Evolutionary conservation across 2,113 vertebrate genomes (phyloP), one percentile per base, ranked within the genome.

Genomic region (Rhinolophus sinicus): DNA sequence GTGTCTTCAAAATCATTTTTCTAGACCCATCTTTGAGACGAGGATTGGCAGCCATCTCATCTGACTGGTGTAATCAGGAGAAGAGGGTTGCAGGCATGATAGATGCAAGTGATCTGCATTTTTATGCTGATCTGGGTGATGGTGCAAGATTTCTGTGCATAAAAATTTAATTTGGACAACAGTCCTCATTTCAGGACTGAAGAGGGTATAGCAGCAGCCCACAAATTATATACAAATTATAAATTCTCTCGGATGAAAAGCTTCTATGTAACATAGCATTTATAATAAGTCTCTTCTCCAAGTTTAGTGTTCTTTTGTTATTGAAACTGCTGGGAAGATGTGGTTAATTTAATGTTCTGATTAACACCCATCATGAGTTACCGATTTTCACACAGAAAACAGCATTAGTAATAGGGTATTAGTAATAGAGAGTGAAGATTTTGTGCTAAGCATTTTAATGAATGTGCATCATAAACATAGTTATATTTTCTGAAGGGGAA

Each of bases 251-350:
- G 0, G 9, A 54, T 11, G 35, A 38, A 90, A 78, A 94, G 18
- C 33, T 92, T 76, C 28, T 38, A 15, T 72, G 12, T 5, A 26
- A 70, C 65, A 19, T 33, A 33, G 50, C 35, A 21, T 62, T 89
- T 44, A 6, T 65, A 33, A 10, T 21, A 50, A 52, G 38, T 77
- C 7, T 91, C 44, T 56, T 84, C 40, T 93, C 80, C 33, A 64
- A 70, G 52, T 15, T 78, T n/a, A 70, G 35, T 50, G 15, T 94
- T 65, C 26, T 95, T 64, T 35, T 89, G 38, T 62, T 78, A 92
- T 76, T 95, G 88, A 93, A 78, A 60, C 69, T 81, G 40, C 91
- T 83, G 58, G 26, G 30, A 80, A 80, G 75, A 95, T 33, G 47
- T 22, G 52, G 81, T 52, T 90, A 28, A 67, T 92, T 90, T 78